Base-by-base conservation (phyloP, 2,888 invertebrate species). In the Mesochorus sp. region DNA sequence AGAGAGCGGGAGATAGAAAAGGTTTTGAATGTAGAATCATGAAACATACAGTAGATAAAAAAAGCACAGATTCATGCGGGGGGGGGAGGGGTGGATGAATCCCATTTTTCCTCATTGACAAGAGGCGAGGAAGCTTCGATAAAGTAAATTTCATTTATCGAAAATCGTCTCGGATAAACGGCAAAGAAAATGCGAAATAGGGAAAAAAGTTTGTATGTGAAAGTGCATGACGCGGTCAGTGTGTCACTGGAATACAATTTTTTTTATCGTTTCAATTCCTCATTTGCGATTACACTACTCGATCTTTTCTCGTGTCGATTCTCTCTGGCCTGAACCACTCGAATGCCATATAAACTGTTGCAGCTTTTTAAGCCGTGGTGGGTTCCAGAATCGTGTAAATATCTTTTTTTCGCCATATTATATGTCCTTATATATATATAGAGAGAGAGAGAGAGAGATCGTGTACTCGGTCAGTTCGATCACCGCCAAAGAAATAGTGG, bases 401-500 rank as follows among this genome's bases (percentile, higher is more conserved):
- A 39, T 24, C 37, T 59, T 39, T 10, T 12, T 59, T 26, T 47
- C 14, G 37, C 57, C 34, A 17, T 57, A 5, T 28, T 17, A 10
- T 51, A 39, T 19, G 21, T 24, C n/a, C 6, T 1, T 24, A 37
- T 64, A 39, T 17, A 57, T 39, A 21, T 24, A 44, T 44, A 26
- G 39, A 53, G 21, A 14, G 51, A 24, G 21, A 14, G 51, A 24
- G 28, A 24, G 21, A 19, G 55, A 37, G 37, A 24, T 53, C 62
- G 55, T 64, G 64, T 67, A 74, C 70, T 71, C 78, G 76, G 76
- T 82, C 83, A 79, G 80, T 84, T 82, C 83, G 85, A 83, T 85
- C 83, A 82, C 84, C 83, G 76, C 80, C 82, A 83, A 85, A 87
- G 85, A 86, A 86, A 83, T 82, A 82, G 84, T 84, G 82, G 84